Base-by-base conservation (phyloP, 2,888 invertebrate species). In the Agrotis exclamationis region DNA sequence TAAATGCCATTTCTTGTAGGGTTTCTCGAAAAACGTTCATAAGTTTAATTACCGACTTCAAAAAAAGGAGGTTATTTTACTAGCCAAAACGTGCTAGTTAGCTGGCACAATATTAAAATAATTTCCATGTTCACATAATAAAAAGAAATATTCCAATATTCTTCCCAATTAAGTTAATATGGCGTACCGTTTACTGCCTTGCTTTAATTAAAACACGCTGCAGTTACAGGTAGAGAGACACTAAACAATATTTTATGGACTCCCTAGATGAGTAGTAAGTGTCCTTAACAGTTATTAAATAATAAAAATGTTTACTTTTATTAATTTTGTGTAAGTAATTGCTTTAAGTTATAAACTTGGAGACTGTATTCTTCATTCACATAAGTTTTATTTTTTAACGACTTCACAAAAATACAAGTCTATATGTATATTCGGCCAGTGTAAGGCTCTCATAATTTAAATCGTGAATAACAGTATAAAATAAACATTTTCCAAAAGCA, bases 161-260 rank as follows among this genome's bases (percentile, higher is more conserved):
- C 39, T 50, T 44, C 59, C 70, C 79, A 82, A 80, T 80, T 70
- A 80, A 78, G 47, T 28, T 60, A 66, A 70, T 58, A 24, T 45
- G 24, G 20, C 24, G n/a, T 50, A 62, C 47, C 60, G 24, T 78
- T 80, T 74, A 82, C 51, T 64, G 59, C 70, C 45, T 44, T n/a
- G 4, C 58, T 82, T 81, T 82, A 80, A 80, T 80, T 80, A 79
- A 80, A 82, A 28, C 18, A 47, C 44, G 45, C 67, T 33, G 50
- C 20, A 47, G 4, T 44, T 56, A n/a, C 51, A 60, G 39, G 28
- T 45, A 50, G 63, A 53, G 5, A 45, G 45, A 20, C 1, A 58
- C 16, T 20, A 24, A 67, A 67, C 44, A 51, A 51, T 71, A 53
- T 77, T 73, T 65, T 63, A 79, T 58, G n/a, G 48, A 57, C 56